Base-by-base conservation (phyloP, 2,888 invertebrate species). In the Drosophila mettleri region DNA sequence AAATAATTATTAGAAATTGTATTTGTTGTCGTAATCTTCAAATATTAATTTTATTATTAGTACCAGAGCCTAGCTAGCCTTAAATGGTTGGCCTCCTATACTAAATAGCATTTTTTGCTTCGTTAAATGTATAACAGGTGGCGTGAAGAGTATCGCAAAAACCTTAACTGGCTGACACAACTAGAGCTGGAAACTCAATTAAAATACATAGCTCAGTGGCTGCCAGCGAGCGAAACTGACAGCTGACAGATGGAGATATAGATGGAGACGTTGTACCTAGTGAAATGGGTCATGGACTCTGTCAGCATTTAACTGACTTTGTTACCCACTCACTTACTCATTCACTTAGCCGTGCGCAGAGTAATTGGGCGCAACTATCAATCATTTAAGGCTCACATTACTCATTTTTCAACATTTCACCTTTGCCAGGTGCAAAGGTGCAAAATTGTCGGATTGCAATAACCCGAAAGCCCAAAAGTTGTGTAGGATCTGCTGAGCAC, bases 141-240 rank as follows among this genome's bases (percentile, higher is more conserved):
- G 33, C 60, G 45, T 45, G 51, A 61, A 58, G 58, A 82, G 65
- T 65, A 71, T 67, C 66, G 58, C 57, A 69, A 69, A 72, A 75
- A 79, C 67, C 69, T 66, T 63, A 45, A 27, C 57, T 54, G 51
- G 52, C 61, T 43, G 46, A 62, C 49, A 46, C 43, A 66, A 68
- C 63, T 49, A 43, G 39, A 82, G 65, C 78, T 87, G 65, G 65
- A 85, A 86, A 82, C 82, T 82, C 88, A 87, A 82, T 82, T 82
- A 81, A 82, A 82, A 85, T 85, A 70, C 72, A 86, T 85, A 75
- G 88, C 73, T 87, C 82, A 87, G 61, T 72, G 57, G 52, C 78
- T 80, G 88, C 74, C 80, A 74, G 62, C 66, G 29, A 60, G 62
- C 41, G 54, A 78, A 70, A 60, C 86, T 87, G 82, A 87, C 86